Conservation (phyloP, 2,888 invertebrate genomes). For the Theodoxus fluviatilis region DNA sequence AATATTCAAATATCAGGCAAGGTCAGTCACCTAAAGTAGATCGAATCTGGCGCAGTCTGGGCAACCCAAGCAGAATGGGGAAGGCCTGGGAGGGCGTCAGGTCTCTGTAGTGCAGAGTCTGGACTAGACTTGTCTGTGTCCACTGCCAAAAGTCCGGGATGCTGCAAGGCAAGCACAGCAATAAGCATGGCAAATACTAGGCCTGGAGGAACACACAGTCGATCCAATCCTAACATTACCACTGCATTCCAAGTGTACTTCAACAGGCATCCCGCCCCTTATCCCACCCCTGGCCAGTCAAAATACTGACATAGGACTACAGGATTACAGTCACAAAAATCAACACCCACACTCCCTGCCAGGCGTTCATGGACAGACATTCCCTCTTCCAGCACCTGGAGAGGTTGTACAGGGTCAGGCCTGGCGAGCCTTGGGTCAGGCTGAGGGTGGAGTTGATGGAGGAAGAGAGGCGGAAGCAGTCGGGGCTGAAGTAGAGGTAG, state of each 20-base stretch:
- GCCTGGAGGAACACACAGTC: too few species aligned
- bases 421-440: conserved; percentile 19
- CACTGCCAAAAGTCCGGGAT: conserved; percentile 50
- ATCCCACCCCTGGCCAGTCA: too few species aligned
- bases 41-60: conserved; percentile 49
- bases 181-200: too few species aligned
- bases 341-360: too few species aligned
- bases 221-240: not conserved
- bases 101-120: conserved; percentile 40
- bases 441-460: conserved; percentile 38
- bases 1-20: not conserved
- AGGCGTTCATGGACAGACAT: too few species aligned
- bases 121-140: conserved; percentile 44
- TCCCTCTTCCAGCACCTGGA: conserved; percentile 17
- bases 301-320: too few species aligned
- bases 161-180: too few species aligned
- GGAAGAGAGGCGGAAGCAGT: conserved; percentile 36
- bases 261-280: conserved; percentile 32
- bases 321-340: too few species aligned
- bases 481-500: conserved; percentile 43
- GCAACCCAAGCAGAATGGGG: conserved; percentile 49
- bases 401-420: conserved; percentile 26
- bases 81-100: conserved; percentile 38
- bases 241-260: not conserved
- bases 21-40: conserved; percentile 38